phyloP scores from a whole-genome alignment of 2,113 vertebrate species.

The Hypocryptadius cinnamomeus region DNA sequence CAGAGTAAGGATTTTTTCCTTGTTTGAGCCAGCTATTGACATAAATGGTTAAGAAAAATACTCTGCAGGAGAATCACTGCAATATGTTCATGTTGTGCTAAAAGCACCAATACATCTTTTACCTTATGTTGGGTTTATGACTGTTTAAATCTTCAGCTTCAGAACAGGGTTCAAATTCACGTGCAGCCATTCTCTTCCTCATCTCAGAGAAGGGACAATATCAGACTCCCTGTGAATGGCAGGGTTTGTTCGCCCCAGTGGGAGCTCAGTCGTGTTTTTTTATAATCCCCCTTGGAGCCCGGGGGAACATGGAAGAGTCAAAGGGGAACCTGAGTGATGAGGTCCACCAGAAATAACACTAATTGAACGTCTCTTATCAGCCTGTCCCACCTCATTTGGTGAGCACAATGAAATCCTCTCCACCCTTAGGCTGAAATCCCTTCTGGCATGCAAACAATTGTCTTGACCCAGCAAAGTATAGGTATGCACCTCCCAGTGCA shows the following conservation, averaged over 20 bases:
- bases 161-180: neutral
- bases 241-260: fast-evolving
- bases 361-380: neutral
- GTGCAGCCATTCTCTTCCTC: neutral
- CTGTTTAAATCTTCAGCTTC: neutral
- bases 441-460: neutral
- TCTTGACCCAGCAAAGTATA: neutral
- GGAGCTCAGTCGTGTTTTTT: neutral
- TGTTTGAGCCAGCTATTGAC: neutral
- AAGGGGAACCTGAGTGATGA: neutral
- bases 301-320: neutral
- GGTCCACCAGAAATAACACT: neutral
- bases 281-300: neutral
- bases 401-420: neutral
- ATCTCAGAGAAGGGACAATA: neutral
- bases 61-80: neutral
- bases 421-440: neutral
- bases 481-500: neutral
- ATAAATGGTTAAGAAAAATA: neutral
- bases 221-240: neutral
- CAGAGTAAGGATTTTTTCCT: neutral
- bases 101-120: neutral
- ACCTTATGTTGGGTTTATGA: neutral
- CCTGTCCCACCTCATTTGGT: neutral
- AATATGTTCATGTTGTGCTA: neutral